Conservation (phyloP, 2,797 vertebrate species). For the Myripristis jacobus region DNA sequence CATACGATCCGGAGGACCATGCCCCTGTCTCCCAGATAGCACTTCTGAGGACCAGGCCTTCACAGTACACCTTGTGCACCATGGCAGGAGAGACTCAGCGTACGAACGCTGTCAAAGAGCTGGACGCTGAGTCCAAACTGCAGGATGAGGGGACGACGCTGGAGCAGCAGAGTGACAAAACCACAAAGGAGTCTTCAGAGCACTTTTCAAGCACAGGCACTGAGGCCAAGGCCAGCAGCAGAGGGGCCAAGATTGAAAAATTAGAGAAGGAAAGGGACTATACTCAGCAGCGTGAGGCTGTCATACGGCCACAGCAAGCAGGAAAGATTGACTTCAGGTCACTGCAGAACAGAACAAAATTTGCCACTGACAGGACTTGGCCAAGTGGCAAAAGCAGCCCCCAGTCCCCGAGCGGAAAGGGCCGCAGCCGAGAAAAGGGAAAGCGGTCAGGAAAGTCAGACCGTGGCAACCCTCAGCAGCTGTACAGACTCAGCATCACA, state of each 20-base stretch:
- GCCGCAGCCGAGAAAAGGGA: constrained; percentile 83
- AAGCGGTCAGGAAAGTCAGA: constrained; percentile 87
- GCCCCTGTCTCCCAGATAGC: constrained; percentile 81
- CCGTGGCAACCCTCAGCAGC: constrained; percentile 88
- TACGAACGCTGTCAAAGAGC: constrained; percentile 84
- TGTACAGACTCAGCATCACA: constrained; percentile 89
- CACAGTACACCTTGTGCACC: constrained; percentile 82
- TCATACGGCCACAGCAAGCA: constrained; percentile 89
- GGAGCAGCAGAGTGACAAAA: constrained; percentile 84
- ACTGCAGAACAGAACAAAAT: constrained; percentile 85
- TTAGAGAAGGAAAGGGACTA: constrained; percentile 86
- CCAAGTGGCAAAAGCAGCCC: constrained; percentile 84
- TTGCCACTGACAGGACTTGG: constrained; percentile 86
- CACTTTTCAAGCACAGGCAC: constrained; percentile 78
- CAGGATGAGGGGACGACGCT: constrained; percentile 83
- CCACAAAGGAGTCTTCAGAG: constrained; percentile 81
- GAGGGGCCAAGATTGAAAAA: constrained; percentile 73
- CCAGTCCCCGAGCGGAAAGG: constrained; percentile 86
- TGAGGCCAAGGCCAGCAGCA: constrained; percentile 73
- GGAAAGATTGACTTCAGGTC: constrained; percentile 92
- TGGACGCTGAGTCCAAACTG: constrained; percentile 84
- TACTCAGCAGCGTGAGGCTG: constrained; percentile 91
- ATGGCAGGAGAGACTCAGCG: constrained; percentile 94
- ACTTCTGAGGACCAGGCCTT: constrained; percentile 83
- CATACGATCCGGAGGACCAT: constrained; percentile 77